These are phyloP conservation scores for Daubentonia madagascariensis DNA, from an alignment of 2,113 vertebrate genomes.

Conservation along the genomic window DNA sequence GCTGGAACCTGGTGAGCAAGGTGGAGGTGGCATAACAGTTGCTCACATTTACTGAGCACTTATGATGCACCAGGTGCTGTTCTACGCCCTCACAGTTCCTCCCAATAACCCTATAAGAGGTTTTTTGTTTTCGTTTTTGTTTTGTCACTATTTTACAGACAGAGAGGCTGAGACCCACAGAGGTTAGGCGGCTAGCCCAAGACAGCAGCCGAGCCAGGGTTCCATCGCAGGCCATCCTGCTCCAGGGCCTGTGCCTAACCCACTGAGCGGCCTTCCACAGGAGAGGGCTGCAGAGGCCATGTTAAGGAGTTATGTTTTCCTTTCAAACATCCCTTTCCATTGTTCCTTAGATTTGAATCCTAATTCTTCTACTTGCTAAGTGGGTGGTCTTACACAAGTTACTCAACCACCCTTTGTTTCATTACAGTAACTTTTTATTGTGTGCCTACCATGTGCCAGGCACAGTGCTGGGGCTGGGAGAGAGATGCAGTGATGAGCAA, in stretches of 20 bases:
- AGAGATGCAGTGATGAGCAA: neutral
- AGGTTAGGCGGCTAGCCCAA: too few relatives aligned
- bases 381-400: neutral
- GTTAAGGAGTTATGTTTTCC: neutral
- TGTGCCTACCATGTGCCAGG: neutral
- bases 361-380: neutral
- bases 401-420: neutral
- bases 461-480: neutral
- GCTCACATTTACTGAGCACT: neutral
- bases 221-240: neutral
- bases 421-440: neutral
- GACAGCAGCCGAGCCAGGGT: neutral
- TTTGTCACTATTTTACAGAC: neutral
- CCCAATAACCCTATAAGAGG: neutral
- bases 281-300: accelerated
- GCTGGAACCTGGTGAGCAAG: neutral
- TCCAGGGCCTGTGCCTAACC: neutral
- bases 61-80: accelerated
- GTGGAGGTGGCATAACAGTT: accelerated
- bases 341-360: too few relatives aligned
- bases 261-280: neutral
- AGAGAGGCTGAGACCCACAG: neutral
- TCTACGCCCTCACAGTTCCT: neutral
- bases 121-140: neutral
- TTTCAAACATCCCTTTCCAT: neutral